These are phyloP conservation scores for Cosmia pyralina DNA, from an alignment of 2,888 invertebrate genomes.

Conservation along the genomic window DNA sequence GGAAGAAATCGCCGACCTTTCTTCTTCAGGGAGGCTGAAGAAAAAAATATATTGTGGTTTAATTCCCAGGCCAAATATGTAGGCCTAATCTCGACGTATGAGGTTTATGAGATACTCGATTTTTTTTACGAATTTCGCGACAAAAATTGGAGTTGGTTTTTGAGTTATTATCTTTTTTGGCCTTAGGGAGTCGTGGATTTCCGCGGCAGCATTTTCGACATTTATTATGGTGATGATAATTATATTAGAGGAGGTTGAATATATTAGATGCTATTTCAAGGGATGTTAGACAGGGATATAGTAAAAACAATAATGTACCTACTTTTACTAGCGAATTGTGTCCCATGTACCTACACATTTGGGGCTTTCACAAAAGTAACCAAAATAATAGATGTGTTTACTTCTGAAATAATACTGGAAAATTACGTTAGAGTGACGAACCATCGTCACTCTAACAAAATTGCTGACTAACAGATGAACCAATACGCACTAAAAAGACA, in stretches of 20 bases:
- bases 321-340: not conserved
- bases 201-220: conserved; percentile 30
- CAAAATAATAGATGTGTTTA: not conserved
- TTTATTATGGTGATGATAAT: conserved; percentile 27
- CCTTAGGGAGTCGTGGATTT: conserved; percentile 39
- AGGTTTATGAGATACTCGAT: conserved; percentile 50
- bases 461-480: not conserved
- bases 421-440: no score
- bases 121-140: conserved; percentile 49
- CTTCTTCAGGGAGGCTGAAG: conserved; percentile 35
- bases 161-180: conserved; percentile 47
- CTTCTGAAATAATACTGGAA: not conserved
- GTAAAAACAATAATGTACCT: no score
- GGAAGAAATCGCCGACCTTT: conserved; percentile 42
- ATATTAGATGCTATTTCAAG: not conserved
- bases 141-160: conserved; percentile 48
- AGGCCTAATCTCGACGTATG: conserved; percentile 49
- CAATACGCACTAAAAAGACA: conserved; percentile 7
- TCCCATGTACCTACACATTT: not conserved
- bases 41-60: conserved; percentile 48
- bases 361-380: not conserved
- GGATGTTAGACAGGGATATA: not conserved
- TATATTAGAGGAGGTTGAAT: conserved; percentile 14
- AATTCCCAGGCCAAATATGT: conserved; percentile 53
- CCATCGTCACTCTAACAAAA: not conserved